Evolutionary conservation across 2,888 invertebrate genomes (phyloP), one percentile per base, ranked within the genome.

Genomic region (Drosophila meridionalis): DNA sequence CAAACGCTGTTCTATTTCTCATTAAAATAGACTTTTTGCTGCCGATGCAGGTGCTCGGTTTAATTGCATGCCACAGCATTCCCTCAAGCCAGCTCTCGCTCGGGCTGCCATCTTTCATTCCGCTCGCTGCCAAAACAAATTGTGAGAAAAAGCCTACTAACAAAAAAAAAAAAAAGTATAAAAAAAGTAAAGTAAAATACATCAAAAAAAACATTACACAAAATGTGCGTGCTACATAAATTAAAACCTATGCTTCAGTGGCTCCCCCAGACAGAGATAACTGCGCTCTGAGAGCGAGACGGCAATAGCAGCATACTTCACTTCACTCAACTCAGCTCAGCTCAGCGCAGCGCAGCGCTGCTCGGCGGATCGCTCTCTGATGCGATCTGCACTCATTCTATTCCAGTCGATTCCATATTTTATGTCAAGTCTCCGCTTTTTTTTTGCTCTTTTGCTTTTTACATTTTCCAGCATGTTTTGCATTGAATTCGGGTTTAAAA

Each of bases 401-500:
- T 66, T 50, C 69, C 55, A 48, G 55, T 60, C 73, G 76, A 86
- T 86, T 79, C 69, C 87, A 82, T 90, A 90, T 89, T 89, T 87
- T 81, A 73, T 90, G 89, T 86, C 90, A 90, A 83, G 90, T 87
- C 82, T 64, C 53, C 38, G 56, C 63, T 73, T 85, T 75, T 82
- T 83, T 4, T 47, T 47, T 6, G 26, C 28, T 12, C 30, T 48
- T 52, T 36, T 52, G 52, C 34, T 34, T 26, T 52, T 52, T 82
- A 80, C 58, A 58, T 56, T 81, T 57, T 56, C 69, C 67, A 68
- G 59, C 82, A 84, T 88, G 79, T 87, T 87, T 89, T 87, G 90
- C 89, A 90, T 87, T 82, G 90, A 90, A 90, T 87, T 87, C 89
- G 87, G 90, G 89, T 50, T 90, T 81, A 61, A 90, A 86, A 86